Conservation (phyloP, 2,888 invertebrate species). For the Rhagium mordax region DNA sequence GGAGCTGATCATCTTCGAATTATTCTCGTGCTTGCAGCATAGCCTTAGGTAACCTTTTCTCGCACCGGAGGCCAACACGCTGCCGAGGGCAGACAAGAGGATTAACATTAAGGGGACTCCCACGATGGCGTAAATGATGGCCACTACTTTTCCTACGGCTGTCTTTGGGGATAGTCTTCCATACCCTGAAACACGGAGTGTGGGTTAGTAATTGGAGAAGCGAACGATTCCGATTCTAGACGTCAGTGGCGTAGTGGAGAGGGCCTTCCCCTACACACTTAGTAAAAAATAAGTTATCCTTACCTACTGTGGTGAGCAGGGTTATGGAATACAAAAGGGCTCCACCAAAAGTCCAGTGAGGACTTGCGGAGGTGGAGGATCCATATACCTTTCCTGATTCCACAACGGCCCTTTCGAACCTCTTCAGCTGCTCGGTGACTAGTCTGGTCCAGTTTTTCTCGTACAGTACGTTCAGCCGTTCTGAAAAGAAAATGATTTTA, state of each 20-base stretch:
- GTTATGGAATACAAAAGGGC: conserved; percentile 89
- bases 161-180: conserved; percentile 90
- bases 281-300: no score
- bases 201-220: no score
- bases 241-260: no score
- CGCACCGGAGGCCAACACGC: conserved; percentile 84
- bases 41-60: conserved; percentile 77
- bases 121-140: conserved; percentile 89
- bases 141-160: conserved; percentile 85
- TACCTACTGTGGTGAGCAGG: conserved; percentile 91
- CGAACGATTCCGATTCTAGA: no score
- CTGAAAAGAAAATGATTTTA: conserved; percentile 70
- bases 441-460: conserved; percentile 88
- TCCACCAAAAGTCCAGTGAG: conserved; percentile 88
- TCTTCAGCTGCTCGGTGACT: conserved; percentile 83
- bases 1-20: conserved; percentile 51
- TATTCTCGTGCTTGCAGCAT: conserved; percentile 65
- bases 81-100: conserved; percentile 88
- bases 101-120: conserved; percentile 91
- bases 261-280: no score
- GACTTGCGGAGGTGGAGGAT: conserved; percentile 57
- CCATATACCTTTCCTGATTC: conserved; percentile 78
- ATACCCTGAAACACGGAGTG: conserved; percentile 76
- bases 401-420: conserved; percentile 86
- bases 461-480: conserved; percentile 86